Percentiles rank a stretch among this genome's conserved stretches.
Evolutionary conservation across 2,113 vertebrate genomes (phyloP).

Genomic region (Pelvicachromis taeniatus): DNA sequence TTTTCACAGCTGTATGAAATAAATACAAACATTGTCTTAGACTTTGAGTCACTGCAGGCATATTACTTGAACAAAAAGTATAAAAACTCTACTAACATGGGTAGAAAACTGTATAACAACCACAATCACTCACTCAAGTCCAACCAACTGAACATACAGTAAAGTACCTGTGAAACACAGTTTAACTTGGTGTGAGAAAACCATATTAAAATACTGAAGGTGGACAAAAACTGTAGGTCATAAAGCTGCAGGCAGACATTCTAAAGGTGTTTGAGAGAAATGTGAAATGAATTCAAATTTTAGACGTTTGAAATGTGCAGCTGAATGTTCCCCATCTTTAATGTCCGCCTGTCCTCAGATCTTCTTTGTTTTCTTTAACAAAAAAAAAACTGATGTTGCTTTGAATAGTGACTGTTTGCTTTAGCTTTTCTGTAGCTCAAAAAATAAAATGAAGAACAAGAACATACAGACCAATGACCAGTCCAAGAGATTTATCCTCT

Average conservation of each 20-base stretch:
- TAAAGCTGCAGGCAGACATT: rapidly evolving
- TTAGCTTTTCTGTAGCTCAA: rapidly evolving
- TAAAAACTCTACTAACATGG: too few relatives aligned
- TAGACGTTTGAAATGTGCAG: not conserved
- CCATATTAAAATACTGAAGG: not conserved
- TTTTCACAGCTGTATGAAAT: too few relatives aligned
- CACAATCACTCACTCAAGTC: not conserved
- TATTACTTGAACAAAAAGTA: too few relatives aligned
- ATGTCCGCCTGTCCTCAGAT: rapidly evolving
- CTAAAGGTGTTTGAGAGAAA: not conserved
- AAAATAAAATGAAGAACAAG: rapidly evolving
- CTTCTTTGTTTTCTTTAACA: not conserved
- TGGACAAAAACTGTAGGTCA: not conserved
- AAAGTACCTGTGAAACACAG: rapidly evolving
- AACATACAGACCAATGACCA: not conserved
- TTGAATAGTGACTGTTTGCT: not conserved
- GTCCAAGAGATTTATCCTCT: not conserved
- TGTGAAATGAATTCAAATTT: rapidly evolving
- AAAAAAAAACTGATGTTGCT: not conserved
- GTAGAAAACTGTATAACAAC: too few relatives aligned
- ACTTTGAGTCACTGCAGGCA: too few relatives aligned
- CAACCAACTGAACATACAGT: not conserved
- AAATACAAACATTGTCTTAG: too few relatives aligned
- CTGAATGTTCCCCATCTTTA: not conserved
- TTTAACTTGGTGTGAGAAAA: not conserved